Evolutionary conservation across 2,888 invertebrate species (phyloP).

Genomic region (Lucinisca nassula): DNA sequence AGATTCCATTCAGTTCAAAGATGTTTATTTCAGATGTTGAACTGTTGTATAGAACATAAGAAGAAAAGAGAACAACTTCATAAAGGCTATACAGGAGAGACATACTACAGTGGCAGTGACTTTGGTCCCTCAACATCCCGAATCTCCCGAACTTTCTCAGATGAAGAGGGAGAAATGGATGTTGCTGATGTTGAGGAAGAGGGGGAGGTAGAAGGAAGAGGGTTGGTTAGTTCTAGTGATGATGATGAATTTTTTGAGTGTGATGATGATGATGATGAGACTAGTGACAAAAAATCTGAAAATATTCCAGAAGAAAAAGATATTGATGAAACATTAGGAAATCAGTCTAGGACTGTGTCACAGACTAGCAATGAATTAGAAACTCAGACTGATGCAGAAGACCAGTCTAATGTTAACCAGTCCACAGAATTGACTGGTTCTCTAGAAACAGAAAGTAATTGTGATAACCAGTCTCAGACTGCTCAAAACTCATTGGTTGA

Average conservation of each 20-base stretch:
- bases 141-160: slow-evolving; percentile 63
- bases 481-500: not conserved
- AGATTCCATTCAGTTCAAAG: too few species aligned
- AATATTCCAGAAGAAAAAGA: slow-evolving; percentile 49
- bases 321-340: slow-evolving; percentile 24
- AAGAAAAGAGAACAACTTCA: slow-evolving; percentile 84
- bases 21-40: slow-evolving; percentile 89
- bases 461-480: not conserved
- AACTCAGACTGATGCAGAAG: slow-evolving; percentile 12
- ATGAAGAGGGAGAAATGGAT: not conserved
- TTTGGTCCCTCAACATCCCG: slow-evolving; percentile 65
- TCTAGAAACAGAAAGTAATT: not conserved
- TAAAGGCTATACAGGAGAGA: slow-evolving; percentile 73
- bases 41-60: slow-evolving; percentile 90
- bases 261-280: slow-evolving; percentile 72
- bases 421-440: not conserved
- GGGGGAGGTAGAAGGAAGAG: not conserved
- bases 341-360: slow-evolving; percentile 4
- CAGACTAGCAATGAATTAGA: slow-evolving; percentile 1
- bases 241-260: slow-evolving; percentile 87
- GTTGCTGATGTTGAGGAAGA: not conserved
- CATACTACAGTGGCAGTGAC: not conserved
- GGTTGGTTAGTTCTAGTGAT: slow-evolving; percentile 32
- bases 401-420: not conserved
- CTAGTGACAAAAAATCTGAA: slow-evolving; percentile 55